Conservation (phyloP, 2,113 vertebrate genomes). For the Phylloscopus whistleri region DNA sequence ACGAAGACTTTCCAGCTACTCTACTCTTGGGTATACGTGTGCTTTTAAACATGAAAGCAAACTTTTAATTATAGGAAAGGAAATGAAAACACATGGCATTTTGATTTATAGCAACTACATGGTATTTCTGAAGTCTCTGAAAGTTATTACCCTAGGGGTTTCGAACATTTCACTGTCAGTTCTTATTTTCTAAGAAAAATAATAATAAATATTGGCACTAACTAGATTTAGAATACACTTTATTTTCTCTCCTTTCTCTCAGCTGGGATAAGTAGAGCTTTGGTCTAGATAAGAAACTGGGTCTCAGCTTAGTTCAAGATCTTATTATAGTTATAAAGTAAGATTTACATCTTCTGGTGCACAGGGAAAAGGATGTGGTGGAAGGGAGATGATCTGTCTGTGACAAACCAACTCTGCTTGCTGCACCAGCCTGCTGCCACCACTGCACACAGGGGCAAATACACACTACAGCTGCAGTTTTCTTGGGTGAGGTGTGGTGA, state of each 20-base stretch:
- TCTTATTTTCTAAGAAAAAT: neutral
- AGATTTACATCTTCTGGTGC: neutral
- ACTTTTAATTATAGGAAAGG: conserved; percentile 32
- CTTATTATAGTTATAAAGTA: neutral
- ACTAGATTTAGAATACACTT: neutral
- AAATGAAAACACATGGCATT: conserved; percentile 3
- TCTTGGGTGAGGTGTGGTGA: neutral
- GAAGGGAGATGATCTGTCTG: neutral
- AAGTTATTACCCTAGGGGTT: conserved; percentile 11
- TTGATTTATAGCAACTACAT: conserved; percentile 28
- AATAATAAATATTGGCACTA: neutral
- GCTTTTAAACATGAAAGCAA: conserved; percentile 13
- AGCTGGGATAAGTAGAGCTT: neutral
- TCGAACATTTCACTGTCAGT: neutral
- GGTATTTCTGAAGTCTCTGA: neutral
- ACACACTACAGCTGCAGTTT: neutral
- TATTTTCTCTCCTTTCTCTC: neutral
- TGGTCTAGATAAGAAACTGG: neutral
- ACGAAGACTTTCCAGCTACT: neutral
- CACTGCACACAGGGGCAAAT: neutral
- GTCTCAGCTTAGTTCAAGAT: neutral
- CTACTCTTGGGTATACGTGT: neutral
- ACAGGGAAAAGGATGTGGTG: neutral
- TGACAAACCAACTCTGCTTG: neutral
- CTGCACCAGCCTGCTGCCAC: neutral